Conservation (phyloP, 64 coral and sea anemone species). For the Dendrophyllia cribrosa region DNA sequence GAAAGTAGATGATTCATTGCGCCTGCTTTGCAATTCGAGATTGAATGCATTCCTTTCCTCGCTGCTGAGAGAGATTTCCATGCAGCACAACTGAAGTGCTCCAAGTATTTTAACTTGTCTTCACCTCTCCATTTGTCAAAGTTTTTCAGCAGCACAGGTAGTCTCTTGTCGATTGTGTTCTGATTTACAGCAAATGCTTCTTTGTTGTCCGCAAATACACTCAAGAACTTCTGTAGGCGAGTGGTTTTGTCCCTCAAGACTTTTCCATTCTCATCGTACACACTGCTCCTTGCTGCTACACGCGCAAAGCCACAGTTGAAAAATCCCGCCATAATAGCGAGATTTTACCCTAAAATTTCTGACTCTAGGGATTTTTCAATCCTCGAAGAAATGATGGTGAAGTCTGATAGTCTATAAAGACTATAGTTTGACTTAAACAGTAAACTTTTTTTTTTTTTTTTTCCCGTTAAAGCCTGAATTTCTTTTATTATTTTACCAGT, state of each 20-base stretch:
- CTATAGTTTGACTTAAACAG: no score
- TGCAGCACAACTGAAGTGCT: conserved; percentile 26
- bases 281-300: conserved; percentile 46
- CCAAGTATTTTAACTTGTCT: conserved; percentile 46
- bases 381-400: no score
- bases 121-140: conserved; percentile 53
- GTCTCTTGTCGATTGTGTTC: conserved; percentile 41
- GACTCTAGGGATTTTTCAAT: no score
- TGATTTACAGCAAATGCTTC: conserved; percentile 40
- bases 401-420: no score
- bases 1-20: conserved; percentile 27
- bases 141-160: not conserved
- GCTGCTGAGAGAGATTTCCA: conserved; percentile 28
- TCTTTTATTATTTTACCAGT: no score
- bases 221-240: conserved; percentile 23
- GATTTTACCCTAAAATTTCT: no score
- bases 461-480: no score
- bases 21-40: conserved; percentile 45
- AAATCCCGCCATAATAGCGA: conserved; percentile 46
- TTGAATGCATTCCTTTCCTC: conserved; percentile 36
- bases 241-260: conserved; percentile 34
- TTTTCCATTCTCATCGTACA: conserved; percentile 30
- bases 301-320: conserved; percentile 67
- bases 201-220: conserved; percentile 22
- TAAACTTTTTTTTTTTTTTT: no score